These are phyloP conservation scores for Amia ocellicauda DNA, from an alignment of 2,113 vertebrate genomes.

Conservation along the genomic window DNA sequence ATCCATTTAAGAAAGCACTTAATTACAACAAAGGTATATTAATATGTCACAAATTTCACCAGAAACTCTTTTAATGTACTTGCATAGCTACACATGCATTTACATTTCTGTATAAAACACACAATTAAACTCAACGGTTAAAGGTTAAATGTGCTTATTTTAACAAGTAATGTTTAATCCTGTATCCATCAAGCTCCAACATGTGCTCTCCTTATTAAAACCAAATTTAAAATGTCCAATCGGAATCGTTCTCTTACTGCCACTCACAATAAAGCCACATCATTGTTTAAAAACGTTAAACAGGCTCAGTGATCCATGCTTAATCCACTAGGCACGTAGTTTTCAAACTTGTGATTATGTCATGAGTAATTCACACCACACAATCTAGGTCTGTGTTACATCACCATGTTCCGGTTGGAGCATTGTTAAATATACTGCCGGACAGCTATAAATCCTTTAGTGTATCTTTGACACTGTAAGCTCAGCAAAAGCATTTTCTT, in stretches of 20 bases:
- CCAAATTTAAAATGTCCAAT: no score
- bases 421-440: not conserved
- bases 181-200: no score
- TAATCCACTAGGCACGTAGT: not conserved
- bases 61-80: no score
- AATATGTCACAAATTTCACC: no score
- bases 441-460: not conserved
- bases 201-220: not conserved
- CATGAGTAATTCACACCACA: not conserved
- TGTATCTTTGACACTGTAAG: not conserved
- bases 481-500: not conserved
- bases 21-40: no score
- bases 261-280: not conserved
- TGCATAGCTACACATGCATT: no score
- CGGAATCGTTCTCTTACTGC: no score
- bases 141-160: no score
- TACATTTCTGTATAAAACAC: no score
- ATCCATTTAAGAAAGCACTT: no score
- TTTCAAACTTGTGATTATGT: not conserved
- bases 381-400: not conserved
- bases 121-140: no score
- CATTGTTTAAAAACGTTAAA: not conserved
- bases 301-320: not conserved
- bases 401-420: constrained; percentile 1
- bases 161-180: no score